These are phyloP conservation scores for Synanthedon myopaeformis DNA, from an alignment of 2,888 invertebrate genomes.

Conservation along the genomic window DNA sequence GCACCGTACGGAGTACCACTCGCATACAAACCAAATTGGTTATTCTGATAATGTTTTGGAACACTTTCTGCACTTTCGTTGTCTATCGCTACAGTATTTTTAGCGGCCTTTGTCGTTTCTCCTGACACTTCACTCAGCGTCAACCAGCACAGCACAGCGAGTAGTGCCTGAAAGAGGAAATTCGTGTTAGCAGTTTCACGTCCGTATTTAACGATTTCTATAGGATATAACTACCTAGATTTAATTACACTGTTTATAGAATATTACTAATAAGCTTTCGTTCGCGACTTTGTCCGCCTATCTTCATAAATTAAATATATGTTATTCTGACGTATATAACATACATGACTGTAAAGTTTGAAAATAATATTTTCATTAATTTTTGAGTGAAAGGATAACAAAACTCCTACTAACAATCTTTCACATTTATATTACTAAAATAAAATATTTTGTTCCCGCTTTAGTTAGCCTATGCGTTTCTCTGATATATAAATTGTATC, in stretches of 20 bases:
- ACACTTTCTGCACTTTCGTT: slow-evolving; percentile 43
- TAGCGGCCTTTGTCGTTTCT: slow-evolving; percentile 22
- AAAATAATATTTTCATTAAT: no score
- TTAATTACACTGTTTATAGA: neutral
- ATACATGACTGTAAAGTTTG: no score
- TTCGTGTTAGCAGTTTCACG: neutral
- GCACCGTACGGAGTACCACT: slow-evolving; percentile 46
- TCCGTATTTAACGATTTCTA: no score
- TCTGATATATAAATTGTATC: no score
- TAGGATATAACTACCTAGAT: neutral
- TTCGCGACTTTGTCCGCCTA: no score
- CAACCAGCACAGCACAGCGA: slow-evolving; percentile 39
- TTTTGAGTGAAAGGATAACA: no score
- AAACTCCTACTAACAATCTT: no score
- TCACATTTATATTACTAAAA: no score
- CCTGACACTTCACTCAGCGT: slow-evolving; percentile 23
- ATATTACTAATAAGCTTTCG: neutral
- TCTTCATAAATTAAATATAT: no score
- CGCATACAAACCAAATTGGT: slow-evolving; percentile 42
- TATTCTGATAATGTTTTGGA: slow-evolving; percentile 39
- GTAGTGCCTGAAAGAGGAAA: slow-evolving; percentile 29
- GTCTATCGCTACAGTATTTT: slow-evolving; percentile 25
- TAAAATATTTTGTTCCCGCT: no score
- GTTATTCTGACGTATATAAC: no score
- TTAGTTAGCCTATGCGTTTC: no score